Conservation (phyloP, 2,113 vertebrate species). For the Bubo scandiacus region DNA sequence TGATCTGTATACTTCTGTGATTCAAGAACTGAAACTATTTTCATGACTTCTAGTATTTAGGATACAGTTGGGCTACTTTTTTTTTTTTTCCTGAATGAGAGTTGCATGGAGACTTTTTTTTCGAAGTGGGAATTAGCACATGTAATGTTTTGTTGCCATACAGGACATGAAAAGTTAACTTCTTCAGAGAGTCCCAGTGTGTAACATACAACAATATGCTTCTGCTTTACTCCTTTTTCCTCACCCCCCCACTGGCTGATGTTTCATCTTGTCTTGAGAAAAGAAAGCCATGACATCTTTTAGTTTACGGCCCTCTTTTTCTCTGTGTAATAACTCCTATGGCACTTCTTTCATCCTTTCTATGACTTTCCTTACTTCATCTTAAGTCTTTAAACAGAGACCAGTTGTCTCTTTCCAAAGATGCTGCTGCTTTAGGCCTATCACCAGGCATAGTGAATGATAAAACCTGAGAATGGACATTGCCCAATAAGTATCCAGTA, state of each 20-base stretch:
- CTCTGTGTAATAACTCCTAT: neutral
- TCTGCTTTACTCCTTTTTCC: neutral
- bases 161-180: neutral
- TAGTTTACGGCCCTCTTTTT: neutral
- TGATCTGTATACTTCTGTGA: neutral
- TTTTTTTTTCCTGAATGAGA: neutral
- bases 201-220: neutral
- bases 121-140: neutral
- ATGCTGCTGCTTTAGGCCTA: neutral
- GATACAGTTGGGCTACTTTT: neutral
- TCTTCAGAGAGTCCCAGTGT: neutral
- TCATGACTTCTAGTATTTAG: neutral
- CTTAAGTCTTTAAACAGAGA: neutral
- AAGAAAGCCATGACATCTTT: neutral
- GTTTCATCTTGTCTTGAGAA: neutral
- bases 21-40: neutral
- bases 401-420: neutral
- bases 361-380: neutral
- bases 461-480: neutral
- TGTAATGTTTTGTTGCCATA: neutral
- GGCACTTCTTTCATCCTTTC: neutral
- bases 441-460: neutral
- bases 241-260: neutral
- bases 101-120: neutral
- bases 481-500: neutral